Evolutionary conservation across 2,888 invertebrate genomes (phyloP), one percentile per base, ranked within the genome.

Genomic region (Chaetogeoica ovagalla): DNA sequence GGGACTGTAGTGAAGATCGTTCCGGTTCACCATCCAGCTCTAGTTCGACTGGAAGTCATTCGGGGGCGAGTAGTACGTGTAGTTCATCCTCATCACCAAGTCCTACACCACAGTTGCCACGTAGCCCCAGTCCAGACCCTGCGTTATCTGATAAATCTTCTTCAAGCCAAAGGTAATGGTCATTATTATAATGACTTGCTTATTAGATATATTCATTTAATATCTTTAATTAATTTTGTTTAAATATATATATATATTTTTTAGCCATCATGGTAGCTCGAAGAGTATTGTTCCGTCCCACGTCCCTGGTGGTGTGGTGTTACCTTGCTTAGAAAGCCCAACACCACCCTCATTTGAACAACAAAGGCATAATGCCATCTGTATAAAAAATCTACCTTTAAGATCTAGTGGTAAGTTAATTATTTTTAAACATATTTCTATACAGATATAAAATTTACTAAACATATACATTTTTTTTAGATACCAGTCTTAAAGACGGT

Each of bases 401-500:
- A 90, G 96, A 85, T 96, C 95, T 85, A 88, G 88, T 84, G 88
- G 88, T 87, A 84, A 85, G 19, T 55, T 55, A 55, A n/a, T 62
- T 30, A 23, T 81, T 43, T 57, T 60, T 48, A 43, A 63, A 62
- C 55, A 59, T 48, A 73, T 75, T 30, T 30, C 30, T 30, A 83
- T 30, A 39, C 83, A 82, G 91, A 23, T 60, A 15, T 15, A 3
- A 23, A 8, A 60, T 23, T 60, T 60, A 60, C 23, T 3, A 23
- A 23, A 60, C 15, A 60, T 30, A 30, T 57, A 21, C 1, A 13
- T 48, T 15, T 3, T 48, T 59, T 43, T 43, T 93, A 86, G 97
- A 97, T 87, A 95, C 96, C 84, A 97, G 96, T 85, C 89, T 98
- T 84, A 96, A 97, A 88, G 98, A 98, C 88, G 98, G 97, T 84